phyloP scores from a whole-genome alignment of 2,113 vertebrate genomes.

The Entelurus aequoreus region DNA sequence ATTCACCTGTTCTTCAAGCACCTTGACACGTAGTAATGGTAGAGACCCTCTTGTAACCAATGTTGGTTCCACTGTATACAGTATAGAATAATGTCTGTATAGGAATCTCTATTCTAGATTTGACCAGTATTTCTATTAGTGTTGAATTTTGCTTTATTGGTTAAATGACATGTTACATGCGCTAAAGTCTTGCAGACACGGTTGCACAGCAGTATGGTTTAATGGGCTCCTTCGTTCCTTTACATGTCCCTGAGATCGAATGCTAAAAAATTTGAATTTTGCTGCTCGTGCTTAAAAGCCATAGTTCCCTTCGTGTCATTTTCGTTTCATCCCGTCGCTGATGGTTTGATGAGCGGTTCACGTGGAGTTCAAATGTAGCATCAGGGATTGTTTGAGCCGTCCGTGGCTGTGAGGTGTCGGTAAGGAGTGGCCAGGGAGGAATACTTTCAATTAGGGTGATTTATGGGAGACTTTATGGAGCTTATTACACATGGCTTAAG shows the following conservation, averaged over 20 bases:
- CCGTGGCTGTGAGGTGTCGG: slow-evolving; percentile 80
- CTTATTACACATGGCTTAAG: slow-evolving; percentile 57
- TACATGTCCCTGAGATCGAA: slow-evolving; percentile 26
- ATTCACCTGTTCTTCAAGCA: no score
- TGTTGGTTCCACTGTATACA: background rate
- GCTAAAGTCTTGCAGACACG: background rate
- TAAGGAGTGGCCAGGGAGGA: slow-evolving; percentile 85
- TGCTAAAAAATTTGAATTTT: slow-evolving; percentile 38
- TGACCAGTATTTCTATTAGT: no score
- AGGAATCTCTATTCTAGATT: no score
- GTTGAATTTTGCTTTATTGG: no score
- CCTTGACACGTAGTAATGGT: no score
- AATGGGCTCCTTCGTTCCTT: background rate
- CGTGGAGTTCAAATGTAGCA: slow-evolving; percentile 75
- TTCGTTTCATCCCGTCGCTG: slow-evolving; percentile 41
- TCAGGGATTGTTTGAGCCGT: slow-evolving; percentile 75
- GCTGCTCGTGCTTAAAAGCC: slow-evolving; percentile 14
- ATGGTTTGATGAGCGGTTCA: slow-evolving; percentile 58
- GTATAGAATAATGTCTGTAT: background rate
- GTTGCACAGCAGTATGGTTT: background rate
- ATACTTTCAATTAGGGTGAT: slow-evolving; percentile 97
- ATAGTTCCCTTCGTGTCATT: slow-evolving; percentile 42
- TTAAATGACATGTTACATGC: background rate
- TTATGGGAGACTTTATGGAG: slow-evolving; percentile 85
- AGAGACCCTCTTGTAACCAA: no score